Percentiles rank a stretch among this genome's conserved stretches.
Evolutionary conservation across 2,888 invertebrate genomes (phyloP).

Genomic region (Synergus itoensis): DNA sequence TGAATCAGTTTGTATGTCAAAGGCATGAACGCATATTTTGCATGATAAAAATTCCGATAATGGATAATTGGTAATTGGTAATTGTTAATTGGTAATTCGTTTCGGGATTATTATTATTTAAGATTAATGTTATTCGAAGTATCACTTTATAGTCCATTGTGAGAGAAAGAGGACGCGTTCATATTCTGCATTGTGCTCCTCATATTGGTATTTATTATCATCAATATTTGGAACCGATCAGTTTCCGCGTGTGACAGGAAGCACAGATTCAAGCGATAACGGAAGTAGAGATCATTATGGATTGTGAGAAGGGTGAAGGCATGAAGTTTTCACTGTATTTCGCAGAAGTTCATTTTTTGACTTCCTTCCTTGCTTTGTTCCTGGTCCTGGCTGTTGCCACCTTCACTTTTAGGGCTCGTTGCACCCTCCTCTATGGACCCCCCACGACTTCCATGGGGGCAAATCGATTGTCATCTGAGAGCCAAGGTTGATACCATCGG

Average conservation of each 20-base stretch:
- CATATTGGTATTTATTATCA: background rate
- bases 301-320: constrained; percentile 40
- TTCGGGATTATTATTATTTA: constrained; percentile 25
- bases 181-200: constrained; percentile 5
- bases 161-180: background rate
- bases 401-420: constrained; percentile 83
- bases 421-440: constrained; percentile 81
- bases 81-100: constrained; percentile 18
- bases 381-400: constrained; percentile 81
- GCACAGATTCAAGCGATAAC: constrained; percentile 17
- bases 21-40: constrained; percentile 29
- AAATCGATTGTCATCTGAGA: constrained; percentile 91
- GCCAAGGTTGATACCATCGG: constrained; percentile 95
- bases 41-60: background rate
- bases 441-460: constrained; percentile 83
- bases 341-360: constrained; percentile 86
- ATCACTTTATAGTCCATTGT: constrained; percentile 21
- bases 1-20: background rate
- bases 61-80: constrained; percentile 1
- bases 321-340: constrained; percentile 83
- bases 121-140: constrained; percentile 15
- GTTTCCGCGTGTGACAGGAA: background rate
- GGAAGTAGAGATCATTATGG: background rate
- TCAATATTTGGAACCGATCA: background rate
- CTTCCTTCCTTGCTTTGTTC: constrained; percentile 82